These are phyloP conservation scores for Apis cerana DNA, from an alignment of 1,140 invertebrate genomes.

Conservation along the genomic window DNA sequence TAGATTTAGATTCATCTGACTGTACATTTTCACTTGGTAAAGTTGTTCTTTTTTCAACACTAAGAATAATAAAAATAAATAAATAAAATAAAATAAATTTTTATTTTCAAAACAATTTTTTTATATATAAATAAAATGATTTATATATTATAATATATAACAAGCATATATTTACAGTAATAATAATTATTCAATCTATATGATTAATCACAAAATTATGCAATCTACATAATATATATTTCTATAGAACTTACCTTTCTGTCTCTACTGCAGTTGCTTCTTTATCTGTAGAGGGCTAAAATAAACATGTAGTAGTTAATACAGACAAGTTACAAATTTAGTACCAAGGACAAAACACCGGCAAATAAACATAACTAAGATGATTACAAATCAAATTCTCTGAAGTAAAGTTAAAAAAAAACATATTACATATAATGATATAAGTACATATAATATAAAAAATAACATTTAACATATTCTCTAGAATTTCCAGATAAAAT, in stretches of 20 bases:
- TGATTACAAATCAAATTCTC: background rate
- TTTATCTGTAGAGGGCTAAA: constrained; percentile 79
- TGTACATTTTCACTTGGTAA: constrained; percentile 61
- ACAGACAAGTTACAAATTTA: constrained; percentile 44
- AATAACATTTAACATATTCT: background rate
- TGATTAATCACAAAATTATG: constrained; percentile 42
- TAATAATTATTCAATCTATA: constrained; percentile 32
- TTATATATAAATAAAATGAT: background rate
- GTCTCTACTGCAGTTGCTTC: constrained; percentile 69
- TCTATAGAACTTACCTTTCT: constrained; percentile 73
- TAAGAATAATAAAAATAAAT: constrained; percentile 33
- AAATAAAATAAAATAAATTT: background rate
- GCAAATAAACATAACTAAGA: constrained; percentile 33
- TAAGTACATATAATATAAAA: background rate
- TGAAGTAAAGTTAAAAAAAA: constrained; percentile 1
- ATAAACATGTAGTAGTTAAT: constrained; percentile 60
- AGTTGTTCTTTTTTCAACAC: constrained; percentile 68
- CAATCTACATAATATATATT: constrained; percentile 21
- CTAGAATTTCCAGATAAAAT: background rate
- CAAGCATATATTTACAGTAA: background rate
- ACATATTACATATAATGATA: constrained; percentile 16
- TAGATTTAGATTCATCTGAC: constrained; percentile 66
- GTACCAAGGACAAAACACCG: constrained; percentile 38
- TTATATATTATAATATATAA: background rate
- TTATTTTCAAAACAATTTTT: constrained; percentile 18